A percentile compares a stretch with the other conserved stretches of the same genome.
phyloP scores from a whole-genome alignment of 2,888 invertebrate genomes.

The Ashinkailepas kermadecensis region DNA sequence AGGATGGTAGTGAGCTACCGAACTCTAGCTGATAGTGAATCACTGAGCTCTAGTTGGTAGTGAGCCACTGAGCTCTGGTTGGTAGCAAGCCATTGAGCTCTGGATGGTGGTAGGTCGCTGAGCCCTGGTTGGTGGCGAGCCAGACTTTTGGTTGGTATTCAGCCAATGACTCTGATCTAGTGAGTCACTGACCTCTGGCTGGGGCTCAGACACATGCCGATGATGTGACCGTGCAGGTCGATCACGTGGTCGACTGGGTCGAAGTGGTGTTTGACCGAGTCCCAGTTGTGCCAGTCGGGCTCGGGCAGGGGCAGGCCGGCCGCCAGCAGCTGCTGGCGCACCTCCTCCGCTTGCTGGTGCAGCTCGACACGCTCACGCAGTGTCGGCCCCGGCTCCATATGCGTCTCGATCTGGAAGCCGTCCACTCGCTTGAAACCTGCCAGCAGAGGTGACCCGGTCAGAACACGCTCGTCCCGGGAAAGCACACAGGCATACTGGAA shows the following conservation, averaged over 20 bases:
- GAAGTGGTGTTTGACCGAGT: slow-evolving; percentile 53
- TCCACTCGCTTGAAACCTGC: slow-evolving; percentile 61
- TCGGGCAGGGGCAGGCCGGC: slow-evolving; percentile 45
- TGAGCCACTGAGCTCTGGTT: too few species aligned
- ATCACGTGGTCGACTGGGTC: slow-evolving; percentile 70
- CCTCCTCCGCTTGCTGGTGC: slow-evolving; percentile 47
- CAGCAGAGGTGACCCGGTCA: not conserved
- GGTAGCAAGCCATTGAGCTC: too few species aligned
- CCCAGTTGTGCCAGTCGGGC: slow-evolving; percentile 60
- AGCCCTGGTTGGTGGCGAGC: too few species aligned
- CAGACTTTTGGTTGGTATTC: too few species aligned
- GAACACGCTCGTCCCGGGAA: too few species aligned
- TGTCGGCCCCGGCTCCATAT: slow-evolving; percentile 59
- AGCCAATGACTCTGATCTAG: too few species aligned
- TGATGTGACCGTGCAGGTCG: slow-evolving; percentile 76
- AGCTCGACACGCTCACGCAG: slow-evolving; percentile 58
- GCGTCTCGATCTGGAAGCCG: slow-evolving; percentile 58
- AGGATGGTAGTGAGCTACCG: too few species aligned
- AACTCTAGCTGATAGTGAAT: too few species aligned
- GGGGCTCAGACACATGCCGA: slow-evolving; percentile 77
- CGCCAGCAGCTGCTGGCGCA: slow-evolving; percentile 37
- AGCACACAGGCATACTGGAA: too few species aligned
- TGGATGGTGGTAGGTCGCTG: too few species aligned
- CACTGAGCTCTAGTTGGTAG: too few species aligned
- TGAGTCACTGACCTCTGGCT: slow-evolving; percentile 55